These are phyloP conservation scores for Chelmon rostratus DNA, from an alignment of 2,797 vertebrate species.

Conservation along the genomic window DNA sequence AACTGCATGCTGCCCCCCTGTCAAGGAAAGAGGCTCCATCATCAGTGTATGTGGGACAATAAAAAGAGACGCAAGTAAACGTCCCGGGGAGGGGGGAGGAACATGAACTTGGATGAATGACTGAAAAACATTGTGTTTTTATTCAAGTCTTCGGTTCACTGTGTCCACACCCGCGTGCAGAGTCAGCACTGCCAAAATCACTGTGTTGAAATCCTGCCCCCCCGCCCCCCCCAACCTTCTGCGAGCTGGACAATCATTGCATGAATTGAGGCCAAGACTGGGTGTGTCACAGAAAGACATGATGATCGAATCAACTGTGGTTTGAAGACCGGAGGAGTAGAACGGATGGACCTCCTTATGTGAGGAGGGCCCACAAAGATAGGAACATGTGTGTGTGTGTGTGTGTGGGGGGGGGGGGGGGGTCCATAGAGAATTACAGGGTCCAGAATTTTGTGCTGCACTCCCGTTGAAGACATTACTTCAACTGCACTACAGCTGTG, in stretches of 20 bases:
- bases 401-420: no score
- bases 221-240: no score
- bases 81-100: background rate
- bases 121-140: background rate
- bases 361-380: no score
- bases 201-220: background rate
- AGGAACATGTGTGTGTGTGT: no score
- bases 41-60: background rate
- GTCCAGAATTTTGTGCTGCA: no score
- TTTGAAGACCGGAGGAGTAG: no score
- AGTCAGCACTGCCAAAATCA: background rate
- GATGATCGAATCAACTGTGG: background rate
- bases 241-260: background rate
- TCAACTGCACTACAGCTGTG: background rate
- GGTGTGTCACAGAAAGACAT: constrained; percentile 1
- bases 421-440: no score
- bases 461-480: background rate
- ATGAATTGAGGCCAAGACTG: background rate
- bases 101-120: background rate
- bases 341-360: no score
- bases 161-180: background rate
- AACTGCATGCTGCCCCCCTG: background rate
- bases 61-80: background rate
- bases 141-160: background rate
- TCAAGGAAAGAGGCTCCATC: background rate